phyloP scores from a whole-genome alignment of 2,888 invertebrate species.

The Coleophora deauratella region DNA sequence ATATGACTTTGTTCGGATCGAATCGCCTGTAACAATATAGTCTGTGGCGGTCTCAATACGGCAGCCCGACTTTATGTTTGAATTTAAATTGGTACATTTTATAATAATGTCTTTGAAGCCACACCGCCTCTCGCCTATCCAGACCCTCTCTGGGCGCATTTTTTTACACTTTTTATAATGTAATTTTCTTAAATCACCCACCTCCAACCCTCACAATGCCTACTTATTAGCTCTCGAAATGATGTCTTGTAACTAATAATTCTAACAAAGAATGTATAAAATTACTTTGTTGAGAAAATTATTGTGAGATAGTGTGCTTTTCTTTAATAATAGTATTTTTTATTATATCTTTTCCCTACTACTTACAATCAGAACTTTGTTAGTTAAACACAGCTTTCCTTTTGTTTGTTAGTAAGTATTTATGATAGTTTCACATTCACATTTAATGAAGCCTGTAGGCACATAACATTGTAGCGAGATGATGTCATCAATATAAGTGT shows the following conservation, averaged over 20 bases:
- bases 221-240: slow-evolving; percentile 36
- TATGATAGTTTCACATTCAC: too few relatives aligned
- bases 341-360: too few relatives aligned
- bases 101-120: slow-evolving; percentile 55
- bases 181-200: slow-evolving; percentile 69
- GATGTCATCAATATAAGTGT: not conserved
- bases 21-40: slow-evolving; percentile 14
- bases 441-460: too few relatives aligned
- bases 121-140: slow-evolving; percentile 35
- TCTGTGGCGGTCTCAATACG: slow-evolving; percentile 30
- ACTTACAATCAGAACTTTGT: too few relatives aligned
- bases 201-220: slow-evolving; percentile 39
- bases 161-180: slow-evolving; percentile 59
- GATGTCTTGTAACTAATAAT: slow-evolving; percentile 19
- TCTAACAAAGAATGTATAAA: slow-evolving; percentile 13
- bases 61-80: slow-evolving; percentile 48
- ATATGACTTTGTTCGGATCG: slow-evolving; percentile 10
- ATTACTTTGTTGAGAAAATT: slow-evolving; percentile 6
- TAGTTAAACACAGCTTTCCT: too few relatives aligned
- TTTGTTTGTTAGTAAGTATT: too few relatives aligned
- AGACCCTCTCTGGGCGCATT: slow-evolving; percentile 40
- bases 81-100: slow-evolving; percentile 66
- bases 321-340: too few relatives aligned
- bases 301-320: too few relatives aligned
- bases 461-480: too few relatives aligned